Evolutionary conservation across 2,888 invertebrate species (phyloP), one percentile per base, ranked within the genome.

Genomic region (Athalia rosae): DNA sequence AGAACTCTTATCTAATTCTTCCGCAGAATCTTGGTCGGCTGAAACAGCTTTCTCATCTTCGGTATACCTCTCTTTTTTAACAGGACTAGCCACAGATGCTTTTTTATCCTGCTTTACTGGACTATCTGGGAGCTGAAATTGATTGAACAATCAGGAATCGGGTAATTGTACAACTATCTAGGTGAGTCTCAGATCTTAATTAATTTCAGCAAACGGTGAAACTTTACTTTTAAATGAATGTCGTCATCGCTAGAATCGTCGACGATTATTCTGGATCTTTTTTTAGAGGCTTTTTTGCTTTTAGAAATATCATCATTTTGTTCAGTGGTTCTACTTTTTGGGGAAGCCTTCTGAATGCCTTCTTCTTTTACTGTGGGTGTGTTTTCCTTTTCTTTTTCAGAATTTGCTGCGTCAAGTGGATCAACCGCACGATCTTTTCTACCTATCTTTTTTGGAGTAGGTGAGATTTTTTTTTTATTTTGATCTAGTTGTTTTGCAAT

Each of bases 171-270:
- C 9, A 41, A 61, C 53, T 47, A 74, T 50, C 41, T 41, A 71
- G n/a, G 56, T 53, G 67, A 76, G 77, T 67, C 7, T 50, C 67
- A 43, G 28, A 59, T 50, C 7, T 59, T 3, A 53, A 43, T 15
- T 47, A 41, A 3, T 9, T 59, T 59, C 15, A 47, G 48, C 4
- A 53, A 41, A 11, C 28, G 11, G 4, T 47, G 28, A 62, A 74
- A 15, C 78, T 79, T 76, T 81, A 86, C 84, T 61, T 80, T 80
- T 13, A 86, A 78, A 63, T 84, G 84, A 63, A 80, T 86, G 15
- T 90, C 90, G 78, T 90, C 89, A 8, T 89, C 90, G 73, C 89
- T 90, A 0, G 90, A 90, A 76, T 87, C 85, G 63, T 83, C 79
- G 6, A 79, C 77, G 62, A 85, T 80, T 63, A 86, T 84, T 66